Conservation (phyloP, 2,888 invertebrate species). For the Sisyra nigra region DNA sequence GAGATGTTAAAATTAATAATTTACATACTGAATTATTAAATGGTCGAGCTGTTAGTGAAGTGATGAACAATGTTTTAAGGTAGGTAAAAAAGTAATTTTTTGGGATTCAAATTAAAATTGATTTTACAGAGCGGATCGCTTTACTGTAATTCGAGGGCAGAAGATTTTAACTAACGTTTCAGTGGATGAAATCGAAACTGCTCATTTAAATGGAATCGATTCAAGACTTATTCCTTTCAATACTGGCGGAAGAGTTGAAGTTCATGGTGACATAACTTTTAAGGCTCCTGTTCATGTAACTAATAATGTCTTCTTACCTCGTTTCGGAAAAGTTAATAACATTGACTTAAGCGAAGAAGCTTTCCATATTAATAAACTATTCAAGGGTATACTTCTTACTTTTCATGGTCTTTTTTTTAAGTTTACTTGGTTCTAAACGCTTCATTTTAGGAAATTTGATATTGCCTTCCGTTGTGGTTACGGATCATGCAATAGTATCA, state of each 20-base stretch:
- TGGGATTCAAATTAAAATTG: not conserved
- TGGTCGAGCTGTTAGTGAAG: not conserved
- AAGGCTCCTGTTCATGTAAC: conserved; percentile 14
- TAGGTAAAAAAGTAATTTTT: not conserved
- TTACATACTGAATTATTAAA: not conserved
- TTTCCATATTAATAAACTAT: conserved; percentile 12
- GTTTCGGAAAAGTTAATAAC: conserved; percentile 14
- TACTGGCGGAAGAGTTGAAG: conserved; percentile 12
- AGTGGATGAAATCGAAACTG: conserved; percentile 18
- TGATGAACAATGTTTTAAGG: conserved; percentile 1
- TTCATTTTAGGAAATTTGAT: conserved; percentile 5
- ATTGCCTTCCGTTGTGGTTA: not conserved
- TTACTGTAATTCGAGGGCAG: conserved; percentile 14
- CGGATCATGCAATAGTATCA: not conserved
- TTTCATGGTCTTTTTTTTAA: not conserved
- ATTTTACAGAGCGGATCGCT: not conserved
- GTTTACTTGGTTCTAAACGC: not conserved
- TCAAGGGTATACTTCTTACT: conserved; percentile 13
- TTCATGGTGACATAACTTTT: conserved; percentile 20
- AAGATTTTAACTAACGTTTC: conserved; percentile 21
- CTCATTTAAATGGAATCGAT: conserved; percentile 18
- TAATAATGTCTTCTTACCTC: conserved; percentile 12
- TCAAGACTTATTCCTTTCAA: conserved; percentile 16
- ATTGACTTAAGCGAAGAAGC: conserved; percentile 15
- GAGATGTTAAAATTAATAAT: not conserved